Base-by-base conservation (phyloP, 30 jellyfish, hydroid and myxozoan genomes). In the Catostylus mosaicus region DNA sequence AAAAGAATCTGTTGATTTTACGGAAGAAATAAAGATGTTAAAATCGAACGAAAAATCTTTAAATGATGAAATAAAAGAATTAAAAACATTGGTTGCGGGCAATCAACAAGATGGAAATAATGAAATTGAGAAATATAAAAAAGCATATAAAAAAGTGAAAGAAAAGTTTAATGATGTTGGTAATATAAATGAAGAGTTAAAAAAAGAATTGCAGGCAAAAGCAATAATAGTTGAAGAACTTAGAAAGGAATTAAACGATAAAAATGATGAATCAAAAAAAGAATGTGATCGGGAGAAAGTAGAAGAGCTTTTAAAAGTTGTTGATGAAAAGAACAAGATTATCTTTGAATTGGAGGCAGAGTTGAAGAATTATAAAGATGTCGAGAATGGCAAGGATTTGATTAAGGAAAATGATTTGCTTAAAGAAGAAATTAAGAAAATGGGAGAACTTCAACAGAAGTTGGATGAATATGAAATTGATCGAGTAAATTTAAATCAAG, bases 121-220 rank as follows among this genome's bases (percentile, higher is more conserved):
- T 66, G 78, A 33, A 10, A 34, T 29, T 26, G 84, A 72, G 40
- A 72, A 47, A 52, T 45, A 47, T 36, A 72, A 51, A 27, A 72
- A 51, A 36, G 70, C 68, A 26, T 77, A 37, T 38, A 77, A 77
- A 68, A 77, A 33, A 78, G 59, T 8, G 26, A 59, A 77, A 22
- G 76, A 30, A 1, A 29, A 59, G 32, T 77, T 61, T 51, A 59
- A 54, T 38, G 69, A 77, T 12, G 30, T 56, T 1, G 71, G 59
- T 4, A 61, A 0, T 23, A 23, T 50, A 0, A 20, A 59, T 57
- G 67, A 43, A 57, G 69, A 77, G 35, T 35, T 77, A 34, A 77
- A 61, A 61, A 61, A 24, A 5, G 78, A 77, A 35, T 6, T 77
- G 38, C 54, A 77, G 4, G 66, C 65, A 24, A 57, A 57, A 30